phyloP scores from a whole-genome alignment of 2,888 invertebrate genomes.

The Drosophila nigritarsus region DNA sequence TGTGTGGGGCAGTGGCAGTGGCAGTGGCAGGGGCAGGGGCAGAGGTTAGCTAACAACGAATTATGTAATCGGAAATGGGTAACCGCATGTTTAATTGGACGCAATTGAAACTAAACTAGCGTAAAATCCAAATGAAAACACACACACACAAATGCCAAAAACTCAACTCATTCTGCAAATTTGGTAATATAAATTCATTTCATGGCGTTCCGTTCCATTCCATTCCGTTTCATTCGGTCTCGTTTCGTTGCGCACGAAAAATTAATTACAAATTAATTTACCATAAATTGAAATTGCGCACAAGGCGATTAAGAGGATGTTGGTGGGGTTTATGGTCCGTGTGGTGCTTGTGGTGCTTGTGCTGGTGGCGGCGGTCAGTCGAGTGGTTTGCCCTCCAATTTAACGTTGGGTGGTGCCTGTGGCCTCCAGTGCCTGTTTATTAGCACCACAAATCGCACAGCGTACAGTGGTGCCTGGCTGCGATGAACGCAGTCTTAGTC shows the following conservation, averaged over 20 bases:
- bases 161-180: conserved; percentile 17
- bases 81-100: conserved; percentile 79
- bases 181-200: conserved; percentile 45
- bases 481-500: neutral
- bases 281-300: conserved; percentile 70
- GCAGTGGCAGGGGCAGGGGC: neutral
- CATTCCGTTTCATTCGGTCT: conserved; percentile 18
- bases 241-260: conserved; percentile 53
- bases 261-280: conserved; percentile 82
- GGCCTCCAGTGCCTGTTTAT: conserved; percentile 34
- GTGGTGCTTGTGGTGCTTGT: neutral
- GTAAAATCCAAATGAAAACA: conserved; percentile 72
- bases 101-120: conserved; percentile 81
- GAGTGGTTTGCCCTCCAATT: conserved; percentile 46
- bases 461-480: conserved; percentile 7
- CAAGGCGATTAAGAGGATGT: conserved; percentile 13
- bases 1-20: neutral
- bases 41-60: conserved; percentile 30
- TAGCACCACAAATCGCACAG: conserved; percentile 40
- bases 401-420: conserved; percentile 11
- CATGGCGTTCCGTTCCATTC: conserved; percentile 19
- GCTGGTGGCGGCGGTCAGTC: conserved; percentile 35
- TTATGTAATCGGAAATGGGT: conserved; percentile 69
- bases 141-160: conserved; percentile 23
- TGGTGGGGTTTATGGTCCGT: neutral